phyloP scores from a whole-genome alignment of 2,113 vertebrate genomes.

The Oxygymnocypris stewartii region DNA sequence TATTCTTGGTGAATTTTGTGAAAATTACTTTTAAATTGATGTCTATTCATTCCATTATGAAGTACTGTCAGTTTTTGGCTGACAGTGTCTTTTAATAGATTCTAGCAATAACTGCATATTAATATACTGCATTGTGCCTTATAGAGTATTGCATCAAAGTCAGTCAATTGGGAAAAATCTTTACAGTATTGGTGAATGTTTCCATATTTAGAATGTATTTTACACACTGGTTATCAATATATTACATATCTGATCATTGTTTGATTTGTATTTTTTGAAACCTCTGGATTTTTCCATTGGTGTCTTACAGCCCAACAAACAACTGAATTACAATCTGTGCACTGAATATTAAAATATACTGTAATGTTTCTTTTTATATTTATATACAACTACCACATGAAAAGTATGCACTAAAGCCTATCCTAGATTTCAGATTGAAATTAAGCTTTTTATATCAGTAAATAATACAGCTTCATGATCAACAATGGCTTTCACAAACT shows the following conservation, averaged over 20 bases:
- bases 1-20: not conserved
- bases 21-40: not conserved
- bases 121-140: slow-evolving; percentile 25
- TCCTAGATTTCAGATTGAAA: not conserved
- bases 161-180: not conserved
- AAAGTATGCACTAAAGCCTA: not conserved
- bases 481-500: not conserved
- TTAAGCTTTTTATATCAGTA: not conserved
- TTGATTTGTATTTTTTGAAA: not conserved
- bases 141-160: slow-evolving; percentile 9
- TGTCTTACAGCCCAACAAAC: not conserved
- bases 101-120: slow-evolving; percentile 23
- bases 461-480: not conserved
- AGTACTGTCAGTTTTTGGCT: slow-evolving; percentile 10
- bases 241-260: not conserved
- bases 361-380: not conserved
- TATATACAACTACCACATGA: not conserved
- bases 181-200: not conserved
- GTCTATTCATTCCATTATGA: not conserved
- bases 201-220: not conserved
- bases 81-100: not conserved
- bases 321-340: not conserved
- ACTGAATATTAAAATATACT: not conserved
- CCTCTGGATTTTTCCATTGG: not conserved
- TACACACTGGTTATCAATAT: not conserved